Evolutionary conservation across 2,888 invertebrate species (phyloP), one percentile per base, ranked within the genome.

Genomic region (Eucriotettix oculatus): DNA sequence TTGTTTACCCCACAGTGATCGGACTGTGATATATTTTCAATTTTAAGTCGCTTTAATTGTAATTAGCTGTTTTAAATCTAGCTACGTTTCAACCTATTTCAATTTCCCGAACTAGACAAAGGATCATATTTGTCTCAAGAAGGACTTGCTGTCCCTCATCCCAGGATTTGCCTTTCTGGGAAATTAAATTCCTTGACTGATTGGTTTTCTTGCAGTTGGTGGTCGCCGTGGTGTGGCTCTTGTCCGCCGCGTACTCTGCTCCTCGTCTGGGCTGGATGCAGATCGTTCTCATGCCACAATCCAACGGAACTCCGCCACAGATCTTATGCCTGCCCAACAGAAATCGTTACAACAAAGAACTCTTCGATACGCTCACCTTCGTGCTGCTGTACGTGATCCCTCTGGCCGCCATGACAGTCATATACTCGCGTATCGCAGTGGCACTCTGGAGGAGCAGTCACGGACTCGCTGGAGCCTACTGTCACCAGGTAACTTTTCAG

Each of bases 241-340:
- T 86, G 16, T 87, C 90, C 65, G 89, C 88, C 0, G 76, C 85
- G 0, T 90, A 90, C 75, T 89, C 89, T 64, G 84, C 85, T 3
- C 92, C 91, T 0, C 86, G 89, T 69, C 86, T 92, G 70, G 81
- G 90, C 66, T 89, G 87, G 78, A 88, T 88, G 66, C 85, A 86
- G 69, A 81, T 81, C 16, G 82, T 81, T 66, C 73, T 77, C 55
- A 74, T 84, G 12, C 76, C 76, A 29, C 74, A 83, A 14, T 76
- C 76, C 40, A 77, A 79, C 57, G 83, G 80, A 1, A 82, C 83
- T 0, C 84, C 89, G 63, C 3, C 29, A 2, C 29, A 29, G 29
- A 29, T 29, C 29, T 29, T 29, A 7, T 90, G 90, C 71, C 82
- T 87, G 57, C 77, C 85, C 10, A 84, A 87, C 68, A 79, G 87